Evolutionary conservation across 2,888 invertebrate species (phyloP), one percentile per base, ranked within the genome.

Genomic region (Sinohyriopsis cumingii): DNA sequence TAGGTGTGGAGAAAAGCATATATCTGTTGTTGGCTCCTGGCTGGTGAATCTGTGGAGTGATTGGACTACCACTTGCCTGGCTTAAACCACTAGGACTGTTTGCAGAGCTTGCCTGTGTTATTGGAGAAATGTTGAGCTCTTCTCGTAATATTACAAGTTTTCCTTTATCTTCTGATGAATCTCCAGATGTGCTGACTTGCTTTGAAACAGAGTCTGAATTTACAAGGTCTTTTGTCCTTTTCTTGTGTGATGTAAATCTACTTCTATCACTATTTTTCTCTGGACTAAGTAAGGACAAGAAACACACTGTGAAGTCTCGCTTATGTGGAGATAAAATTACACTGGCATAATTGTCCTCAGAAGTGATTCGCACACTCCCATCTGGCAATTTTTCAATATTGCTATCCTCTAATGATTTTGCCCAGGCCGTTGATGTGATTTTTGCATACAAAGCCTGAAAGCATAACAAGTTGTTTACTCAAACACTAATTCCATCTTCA

Each of bases 221-320:
- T 45, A 45, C 45, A 45, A 45, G 45, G 45, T 45, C 45, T 45
- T 45, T 45, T 45, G 45, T 45, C 45, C 15, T 45, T 45, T 15
- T 45, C 45, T 45, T 45, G 45, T 45, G 45, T 45, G 45, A 45
- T 45, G 45, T 69, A 1, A 59, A 28, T 25, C 65, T 67, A n/a
- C 25, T 59, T 60, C 63, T 77, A 3, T 75, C 68, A 67, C 73
- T 75, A 19, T 54, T 22, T 63, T 67, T 71, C 9, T 84, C 84
- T 15, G 71, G 71, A 70, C 87, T 87, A 20, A 86, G 62, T 59
- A 76, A 71, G 5, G 86, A 86, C 24, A 87, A 73, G 67, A 84
- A 86, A 63, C 86, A 85, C 9, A 87, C 81, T 6, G 86, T 88
- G 71, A 87, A 86, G 66, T 87, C 86, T 66, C 81, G 80, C 1